Base-by-base conservation (phyloP, 2,888 invertebrate species). In the Calliphora vomitoria region DNA sequence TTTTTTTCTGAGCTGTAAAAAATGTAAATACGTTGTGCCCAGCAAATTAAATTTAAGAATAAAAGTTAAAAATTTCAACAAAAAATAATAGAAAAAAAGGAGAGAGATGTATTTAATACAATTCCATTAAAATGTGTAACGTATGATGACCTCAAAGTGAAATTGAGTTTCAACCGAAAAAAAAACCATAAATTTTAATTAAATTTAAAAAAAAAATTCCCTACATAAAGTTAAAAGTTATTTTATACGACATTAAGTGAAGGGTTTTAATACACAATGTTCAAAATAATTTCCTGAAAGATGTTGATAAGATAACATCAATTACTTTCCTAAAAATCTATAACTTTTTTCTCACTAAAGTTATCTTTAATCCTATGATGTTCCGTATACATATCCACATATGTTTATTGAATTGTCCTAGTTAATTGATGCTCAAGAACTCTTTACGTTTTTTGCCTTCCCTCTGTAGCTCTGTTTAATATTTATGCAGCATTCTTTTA, bases 141-240 rank as follows among this genome's bases (percentile, higher is more conserved):
- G 72, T 60, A 76, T 66, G 38, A 64, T 53, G 72, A 78, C 85
- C 85, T 68, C 85, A 82, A 86, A 72, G 41, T 60, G 85, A 78
- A 86, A 82, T 86, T 82, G 58, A 66, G 58, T 82, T 86, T 82
- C 25, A 68, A 25, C 66, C 58, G 35, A 0, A 41, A 81, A 58
- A 82, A 38, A 53, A 41, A 47, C 35, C 15, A 8, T 66, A 55
- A 58, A 72, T 55, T 66, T 64, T 55, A 64, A 53, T 74, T 68
- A 58, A 82, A 82, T 60, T 60, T 18, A 60, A 55, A 80, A 60
- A 55, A 80, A 38, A 55, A 74, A 68, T 18, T 41, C 31, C 20
- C 13, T n/a, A 68, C 15, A 66, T 64, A 25, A 82, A 44, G n/a
- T 55, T 55, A 6, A 35, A 72, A 44, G 55, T 44, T 35, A 35